Base-by-base conservation (phyloP, 2,888 invertebrate species). In the Chrysotoxum bicinctum region DNA sequence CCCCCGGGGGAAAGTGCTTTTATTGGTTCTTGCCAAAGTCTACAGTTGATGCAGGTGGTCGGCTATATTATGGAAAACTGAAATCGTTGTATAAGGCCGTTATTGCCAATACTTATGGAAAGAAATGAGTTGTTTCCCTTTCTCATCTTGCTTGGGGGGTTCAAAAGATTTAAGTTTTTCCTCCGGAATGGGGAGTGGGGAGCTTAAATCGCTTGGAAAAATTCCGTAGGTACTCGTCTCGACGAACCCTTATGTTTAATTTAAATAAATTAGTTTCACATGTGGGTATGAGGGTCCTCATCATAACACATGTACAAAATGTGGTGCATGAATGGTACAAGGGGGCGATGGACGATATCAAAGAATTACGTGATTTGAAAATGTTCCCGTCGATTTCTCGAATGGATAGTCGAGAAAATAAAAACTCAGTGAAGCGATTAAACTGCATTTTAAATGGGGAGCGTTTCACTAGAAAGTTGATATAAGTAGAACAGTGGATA, bases 211-310 rank as follows among this genome's bases (percentile, higher is more conserved):
- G 84, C 54, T 84, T 75, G 84, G 84, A 84, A 84, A 84, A 75
- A 84, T 80, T n/a, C 35, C 21, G 50, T 52, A 64, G 19, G 14
- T 21, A 35, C 58, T 21, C 70, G 35, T 56, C 75, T 68, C 70
- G 37, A 70, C 10, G 74, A 52, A 78, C 73, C 78, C 78, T 52
- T 80, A 60, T 80, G n/a, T 50, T 50, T 50, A 3, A 80, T 84
- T 80, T 84, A 84, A 84, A 84, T 80, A 80, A 75, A 84, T 84
- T 76, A 84, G 72, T 76, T 84, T 80, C 70, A 80, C 75, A 68
- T 68, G 62, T 14, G 40, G 6, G 19, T 35, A 21, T 32, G 23
- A 21, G 43, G 12, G 45, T 58, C 3, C 9, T 35, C 21, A 10
- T 76, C 2, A 4, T 52, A 3, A n/a, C 21, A 23, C 21, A 10